Evolutionary conservation across 1,140 invertebrate species (phyloP).

Genomic region (Listronotus oregonensis): DNA sequence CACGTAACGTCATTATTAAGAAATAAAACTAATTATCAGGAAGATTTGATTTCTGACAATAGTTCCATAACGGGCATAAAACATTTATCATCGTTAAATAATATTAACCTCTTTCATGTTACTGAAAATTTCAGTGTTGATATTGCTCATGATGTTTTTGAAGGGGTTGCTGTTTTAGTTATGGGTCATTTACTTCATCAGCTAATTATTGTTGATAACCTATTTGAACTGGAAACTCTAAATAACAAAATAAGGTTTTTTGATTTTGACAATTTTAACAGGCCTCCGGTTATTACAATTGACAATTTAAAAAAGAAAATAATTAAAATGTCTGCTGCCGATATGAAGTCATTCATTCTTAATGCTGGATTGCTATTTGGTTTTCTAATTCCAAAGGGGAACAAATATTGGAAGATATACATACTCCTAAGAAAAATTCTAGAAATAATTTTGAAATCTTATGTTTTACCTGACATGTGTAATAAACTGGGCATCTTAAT

Average conservation of each 20-base stretch:
- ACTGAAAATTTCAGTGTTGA: conserved; percentile 10
- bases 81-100: conserved; percentile 1
- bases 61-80: conserved; percentile 4
- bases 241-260: conserved; percentile 12
- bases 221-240: conserved; percentile 7
- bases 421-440: conserved; percentile 9
- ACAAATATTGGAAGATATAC: background rate
- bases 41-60: background rate
- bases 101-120: conserved; percentile 16
- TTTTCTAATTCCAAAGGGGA: background rate
- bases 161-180: background rate
- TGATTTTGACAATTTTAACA: conserved; percentile 15
- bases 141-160: conserved; percentile 9
- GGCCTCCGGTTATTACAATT: conserved; percentile 4
- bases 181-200: background rate
- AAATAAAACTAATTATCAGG: conserved; percentile 1
- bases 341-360: conserved; percentile 6
- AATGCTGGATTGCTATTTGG: conserved; percentile 9
- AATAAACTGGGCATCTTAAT: background rate
- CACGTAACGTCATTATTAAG: background rate
- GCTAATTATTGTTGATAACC: conserved; percentile 5
- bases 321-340: conserved; percentile 1
- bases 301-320: conserved; percentile 6
- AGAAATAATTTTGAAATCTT: background rate
- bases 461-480: background rate